These are phyloP conservation scores for Eutrigla gurnardus DNA, from an alignment of 2,797 vertebrate species.

Conservation along the genomic window DNA sequence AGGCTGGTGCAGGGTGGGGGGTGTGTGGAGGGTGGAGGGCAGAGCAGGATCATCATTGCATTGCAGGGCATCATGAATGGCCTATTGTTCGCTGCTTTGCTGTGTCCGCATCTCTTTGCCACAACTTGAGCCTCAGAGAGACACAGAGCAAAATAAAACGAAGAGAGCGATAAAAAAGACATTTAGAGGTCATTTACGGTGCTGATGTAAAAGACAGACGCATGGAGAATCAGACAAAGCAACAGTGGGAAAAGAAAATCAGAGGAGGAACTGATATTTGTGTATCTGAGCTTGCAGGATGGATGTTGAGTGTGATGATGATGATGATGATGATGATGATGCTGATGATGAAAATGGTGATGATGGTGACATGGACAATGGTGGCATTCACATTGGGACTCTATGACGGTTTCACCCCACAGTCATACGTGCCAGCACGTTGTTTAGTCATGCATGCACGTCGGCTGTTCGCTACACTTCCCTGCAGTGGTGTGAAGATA, in stretches of 20 bases:
- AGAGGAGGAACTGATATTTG: constrained; percentile 2
- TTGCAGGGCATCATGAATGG: constrained; percentile 85
- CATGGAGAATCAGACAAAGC: neutral
- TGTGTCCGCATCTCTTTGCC: constrained; percentile 74
- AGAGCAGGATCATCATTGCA: constrained; percentile 83
- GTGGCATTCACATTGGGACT: constrained; percentile 68
- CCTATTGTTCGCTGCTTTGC: constrained; percentile 83
- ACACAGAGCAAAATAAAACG: constrained; percentile 34
- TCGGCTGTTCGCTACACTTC: constrained; percentile 48
- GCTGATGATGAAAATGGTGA: constrained; percentile 67
- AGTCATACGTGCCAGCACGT: constrained; percentile 66
- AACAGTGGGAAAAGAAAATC: neutral
- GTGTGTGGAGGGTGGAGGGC: constrained; percentile 70
- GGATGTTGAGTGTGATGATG: constrained; percentile 60
- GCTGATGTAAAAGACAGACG: constrained; percentile 1
- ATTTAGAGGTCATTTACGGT: constrained; percentile 10
- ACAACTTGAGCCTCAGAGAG: constrained; percentile 54
- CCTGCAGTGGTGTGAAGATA: constrained; percentile 1
- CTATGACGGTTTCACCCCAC: constrained; percentile 65
- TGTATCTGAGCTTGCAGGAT: constrained; percentile 54
- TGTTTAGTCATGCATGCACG: constrained; percentile 73
- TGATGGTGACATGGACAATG: constrained; percentile 75
- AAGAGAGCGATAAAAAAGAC: constrained; percentile 14
- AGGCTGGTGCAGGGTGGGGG: constrained; percentile 79
- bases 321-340: constrained; percentile 68